Evolutionary conservation across 1,140 invertebrate genomes (phyloP).

Genomic region (Pygmarrhopalites habei): DNA sequence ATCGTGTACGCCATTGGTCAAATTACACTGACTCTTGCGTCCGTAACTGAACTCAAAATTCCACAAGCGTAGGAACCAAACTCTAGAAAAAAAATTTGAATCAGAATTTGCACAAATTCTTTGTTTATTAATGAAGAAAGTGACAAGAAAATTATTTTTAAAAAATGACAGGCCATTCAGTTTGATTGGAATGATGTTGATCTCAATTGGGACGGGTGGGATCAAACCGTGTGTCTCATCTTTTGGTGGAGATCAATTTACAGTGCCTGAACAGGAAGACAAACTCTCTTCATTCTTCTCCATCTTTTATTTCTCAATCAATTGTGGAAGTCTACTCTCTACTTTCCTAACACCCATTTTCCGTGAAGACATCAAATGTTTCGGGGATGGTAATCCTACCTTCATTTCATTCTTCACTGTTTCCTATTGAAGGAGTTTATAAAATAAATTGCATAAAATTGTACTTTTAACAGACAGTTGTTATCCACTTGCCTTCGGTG

Average conservation of each 20-base stretch:
- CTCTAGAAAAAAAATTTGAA: not conserved
- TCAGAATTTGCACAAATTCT: too few species aligned
- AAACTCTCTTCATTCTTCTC: slow-evolving; percentile 82
- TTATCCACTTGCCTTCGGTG: slow-evolving; percentile 83
- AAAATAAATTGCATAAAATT: too few species aligned
- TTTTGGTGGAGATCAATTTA: slow-evolving; percentile 95
- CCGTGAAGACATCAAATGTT: slow-evolving; percentile 71
- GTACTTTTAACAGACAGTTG: too few species aligned
- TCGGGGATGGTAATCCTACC: slow-evolving; percentile 62
- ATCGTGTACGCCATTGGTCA: not conserved
- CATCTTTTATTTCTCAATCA: slow-evolving; percentile 89
- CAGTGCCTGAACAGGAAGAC: slow-evolving; percentile 63
- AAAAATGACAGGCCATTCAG: not conserved
- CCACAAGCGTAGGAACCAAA: not conserved
- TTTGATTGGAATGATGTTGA: slow-evolving; percentile 63
- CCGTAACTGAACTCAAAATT: not conserved
- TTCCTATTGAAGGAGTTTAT: too few species aligned
- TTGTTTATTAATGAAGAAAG: not conserved
- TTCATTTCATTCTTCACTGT: too few species aligned
- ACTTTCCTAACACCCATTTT: slow-evolving; percentile 83
- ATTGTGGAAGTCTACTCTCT: slow-evolving; percentile 82
- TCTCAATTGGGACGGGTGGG: slow-evolving; percentile 85
- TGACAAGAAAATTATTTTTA: not conserved
- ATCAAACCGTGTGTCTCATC: slow-evolving; percentile 96
- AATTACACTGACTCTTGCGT: not conserved